A percentile compares a stretch with the other conserved stretches of the same genome.
phyloP scores from a whole-genome alignment of 2,888 invertebrate genomes.

The Beris chalybata region DNA sequence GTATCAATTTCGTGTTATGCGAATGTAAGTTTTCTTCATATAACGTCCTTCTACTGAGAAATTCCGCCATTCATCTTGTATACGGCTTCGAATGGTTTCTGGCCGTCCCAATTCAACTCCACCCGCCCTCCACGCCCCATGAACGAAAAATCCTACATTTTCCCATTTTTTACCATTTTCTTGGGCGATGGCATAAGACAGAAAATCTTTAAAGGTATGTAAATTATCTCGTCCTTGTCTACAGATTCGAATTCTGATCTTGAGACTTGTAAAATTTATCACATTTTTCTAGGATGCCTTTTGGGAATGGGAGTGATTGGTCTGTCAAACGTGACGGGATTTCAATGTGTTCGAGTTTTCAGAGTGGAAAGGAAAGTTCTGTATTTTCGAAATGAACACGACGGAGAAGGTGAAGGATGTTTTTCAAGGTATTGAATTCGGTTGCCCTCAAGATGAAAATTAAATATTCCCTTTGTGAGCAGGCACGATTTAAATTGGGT shows the following conservation, averaged over 20 bases:
- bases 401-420: background rate
- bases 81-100: constrained; percentile 3
- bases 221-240: constrained; percentile 35
- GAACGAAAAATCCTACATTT: background rate
- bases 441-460: constrained; percentile 19
- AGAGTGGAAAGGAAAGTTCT: background rate
- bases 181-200: background rate
- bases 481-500: too few relatives aligned
- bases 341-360: constrained; percentile 12
- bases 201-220: constrained; percentile 37
- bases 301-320: constrained; percentile 31
- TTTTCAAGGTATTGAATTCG: background rate
- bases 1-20: constrained; percentile 38
- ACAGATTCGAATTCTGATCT: constrained; percentile 34
- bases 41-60: background rate
- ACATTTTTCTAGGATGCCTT: constrained; percentile 7
- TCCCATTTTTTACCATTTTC: background rate
- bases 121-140: constrained; percentile 8
- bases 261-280: constrained; percentile 32
- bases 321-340: constrained; percentile 31
- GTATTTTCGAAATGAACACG: background rate
- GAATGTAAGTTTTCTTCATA: constrained; percentile 22
- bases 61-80: too few relatives aligned
- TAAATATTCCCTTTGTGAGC: constrained; percentile 26
- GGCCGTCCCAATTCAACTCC: constrained; percentile 9